Evolutionary conservation across 2,797 vertebrate species (phyloP), one percentile per base, ranked within the genome.

Genomic region (Menidia menidia): DNA sequence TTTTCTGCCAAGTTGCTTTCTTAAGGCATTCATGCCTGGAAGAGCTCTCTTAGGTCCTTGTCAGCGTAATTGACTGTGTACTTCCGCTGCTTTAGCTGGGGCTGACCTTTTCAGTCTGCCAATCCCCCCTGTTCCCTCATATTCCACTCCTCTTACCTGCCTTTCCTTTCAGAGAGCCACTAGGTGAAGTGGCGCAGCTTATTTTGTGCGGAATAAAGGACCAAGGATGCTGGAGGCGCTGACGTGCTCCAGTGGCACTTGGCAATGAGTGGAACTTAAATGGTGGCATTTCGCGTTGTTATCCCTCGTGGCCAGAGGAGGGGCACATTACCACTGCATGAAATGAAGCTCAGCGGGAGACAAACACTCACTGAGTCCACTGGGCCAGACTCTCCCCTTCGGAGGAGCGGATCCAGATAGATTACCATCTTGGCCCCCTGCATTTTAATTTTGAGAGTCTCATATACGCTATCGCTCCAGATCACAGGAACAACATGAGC

Each of bases 401-500:
- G 52, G 61, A 80, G 76, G 81, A 88, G 77, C 64, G 41, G 45
- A 71, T 84, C 78, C 80, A 87, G 68, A 66, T 78, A 82, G 62
- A 87, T 80, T 75, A 76, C 25, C 81, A 81, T 83, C 74, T 85
- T 78, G 80, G 80, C 82, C 83, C 54, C 64, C 53, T 58, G 68
- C 71, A 59, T 87, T 89, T 83, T 73, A 76, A 87, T 85, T 82
- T 75, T 64, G 80, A 78, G 63, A 72, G 45, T 78, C 66, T 77
- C 74, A 47, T 69, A 73, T 50, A 60, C 71, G 68, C 68, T 32
- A 54, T 65, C 53, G 70, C 57, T 68, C 35, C 66, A 65, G 58
- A 82, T 90, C 81, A 81, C 88, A 87, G 81, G 90, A 85, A 90
- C 87, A 85, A 77, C 71, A 33, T 67, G 83, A 77, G 68, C 74